Conservation (phyloP, 1,140 invertebrate genomes). For the Halictus rubicundus region DNA sequence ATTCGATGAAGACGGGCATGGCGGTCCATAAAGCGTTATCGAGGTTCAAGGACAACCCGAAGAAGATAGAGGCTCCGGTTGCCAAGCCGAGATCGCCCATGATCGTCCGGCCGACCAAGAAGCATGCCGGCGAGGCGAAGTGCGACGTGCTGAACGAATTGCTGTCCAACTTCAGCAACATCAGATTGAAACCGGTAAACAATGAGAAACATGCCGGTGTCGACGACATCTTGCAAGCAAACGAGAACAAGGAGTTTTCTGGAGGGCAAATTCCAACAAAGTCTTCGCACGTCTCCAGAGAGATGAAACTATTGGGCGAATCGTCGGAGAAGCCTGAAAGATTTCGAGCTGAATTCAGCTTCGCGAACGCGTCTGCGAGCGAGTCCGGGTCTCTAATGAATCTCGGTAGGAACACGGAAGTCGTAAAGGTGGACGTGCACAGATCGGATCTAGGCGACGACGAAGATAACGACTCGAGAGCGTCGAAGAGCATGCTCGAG, state of each 20-base stretch:
- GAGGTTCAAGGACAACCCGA: not conserved
- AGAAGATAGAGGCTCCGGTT: not conserved
- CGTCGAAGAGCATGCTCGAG: not conserved
- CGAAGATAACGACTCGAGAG: not conserved
- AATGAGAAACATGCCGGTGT: not conserved
- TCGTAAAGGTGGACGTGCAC: not conserved
- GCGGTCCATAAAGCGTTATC: constrained; percentile 1
- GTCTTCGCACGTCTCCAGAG: too few relatives aligned
- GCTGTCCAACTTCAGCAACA: constrained; percentile 71
- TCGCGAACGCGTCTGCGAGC: not conserved
- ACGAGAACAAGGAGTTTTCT: not conserved
- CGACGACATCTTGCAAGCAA: not conserved
- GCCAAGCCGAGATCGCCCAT: not conserved
- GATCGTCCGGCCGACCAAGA: constrained; percentile 37
- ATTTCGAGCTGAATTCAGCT: not conserved
- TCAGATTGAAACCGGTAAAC: constrained; percentile 69
- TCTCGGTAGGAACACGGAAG: too few relatives aligned
- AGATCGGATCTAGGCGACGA: not conserved
- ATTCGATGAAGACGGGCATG: constrained; percentile 7
- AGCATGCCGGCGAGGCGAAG: constrained; percentile 65
- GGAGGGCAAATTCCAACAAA: not conserved
- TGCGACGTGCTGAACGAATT: constrained; percentile 74
- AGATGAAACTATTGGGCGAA: not conserved
- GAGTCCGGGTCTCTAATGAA: not conserved
- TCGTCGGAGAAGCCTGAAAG: too few relatives aligned